Base-by-base conservation (phyloP, 30 jellyfish, hydroid and myxozoan genomes). In the Hydractinia symbiolongicarpus region DNA sequence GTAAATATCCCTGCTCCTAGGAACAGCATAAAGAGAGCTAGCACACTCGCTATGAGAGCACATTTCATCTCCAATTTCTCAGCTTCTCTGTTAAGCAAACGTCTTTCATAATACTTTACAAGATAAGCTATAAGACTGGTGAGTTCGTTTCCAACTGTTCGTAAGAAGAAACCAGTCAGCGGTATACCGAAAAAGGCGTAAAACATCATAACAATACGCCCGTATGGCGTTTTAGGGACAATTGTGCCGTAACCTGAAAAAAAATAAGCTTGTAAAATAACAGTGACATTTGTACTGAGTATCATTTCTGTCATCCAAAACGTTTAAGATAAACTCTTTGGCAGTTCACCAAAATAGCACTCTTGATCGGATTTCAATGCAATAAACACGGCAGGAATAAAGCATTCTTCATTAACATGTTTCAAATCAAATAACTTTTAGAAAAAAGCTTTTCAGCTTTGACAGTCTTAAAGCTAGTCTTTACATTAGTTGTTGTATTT, bases 71-170 rank as follows among this genome's bases (percentile, higher is more conserved):
- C 97, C 51, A 89, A 76, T 61, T 77, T 84, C 55, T 89, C 97
- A 0, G 97, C 97, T 67, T 89, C 97, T 15, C 97, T 86, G 72
- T 89, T 89, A 54, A 80, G 77, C 13, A 81, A 20, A 50, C 93
- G 76, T 55, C 97, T 81, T 67, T 89, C 97, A 67, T 61, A 75
- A 58, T 77, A 64, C 61, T 89, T 89, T 17, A 89, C 87, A 5
- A 82, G 57, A 61, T 67, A 78, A 16, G 93, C 88, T 44, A 89
- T 74, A 19, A 84, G 67, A 70, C 69, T 84, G 53, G 94, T 89
- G 66, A 89, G 67, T 64, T 89, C 97, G 73, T 89, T 89, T 53
- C 97, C 97, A 49, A 89, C 97, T 3, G 97, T 89, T 19, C 97
- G 95, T 72, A 89, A 82, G 69, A 89, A 89, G 61, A 78, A 89